Evolutionary conservation across 2,113 vertebrate species (phyloP).

Genomic region (Cynocephalus volans): DNA sequence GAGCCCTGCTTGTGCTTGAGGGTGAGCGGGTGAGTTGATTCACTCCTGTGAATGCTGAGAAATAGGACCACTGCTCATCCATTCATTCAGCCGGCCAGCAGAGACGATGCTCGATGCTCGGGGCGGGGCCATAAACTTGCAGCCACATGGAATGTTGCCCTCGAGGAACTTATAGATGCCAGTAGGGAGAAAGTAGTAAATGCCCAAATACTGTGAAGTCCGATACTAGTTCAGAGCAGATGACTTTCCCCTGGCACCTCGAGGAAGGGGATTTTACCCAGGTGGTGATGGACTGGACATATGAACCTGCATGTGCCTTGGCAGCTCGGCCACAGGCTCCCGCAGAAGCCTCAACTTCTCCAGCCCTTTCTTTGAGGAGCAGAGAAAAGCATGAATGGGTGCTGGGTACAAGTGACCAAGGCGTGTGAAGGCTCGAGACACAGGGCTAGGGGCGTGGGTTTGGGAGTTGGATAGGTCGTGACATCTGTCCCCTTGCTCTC

Average conservation of each 20-base stretch:
- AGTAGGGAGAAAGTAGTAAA: not conserved
- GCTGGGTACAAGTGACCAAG: too few relatives aligned
- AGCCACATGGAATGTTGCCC: not conserved
- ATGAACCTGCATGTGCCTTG: not conserved
- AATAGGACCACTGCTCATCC: not conserved
- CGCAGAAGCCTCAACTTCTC: not conserved
- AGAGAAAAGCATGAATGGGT: not conserved
- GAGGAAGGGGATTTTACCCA: not conserved
- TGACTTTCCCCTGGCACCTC: not conserved
- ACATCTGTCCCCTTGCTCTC: not conserved
- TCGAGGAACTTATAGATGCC: not conserved
- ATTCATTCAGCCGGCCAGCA: not conserved
- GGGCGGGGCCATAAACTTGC: not conserved
- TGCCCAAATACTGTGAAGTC: too few relatives aligned
- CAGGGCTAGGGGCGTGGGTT: too few relatives aligned
- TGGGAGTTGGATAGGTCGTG: not conserved
- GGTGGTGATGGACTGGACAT: not conserved
- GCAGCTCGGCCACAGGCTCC: not conserved
- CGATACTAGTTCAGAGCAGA: not conserved
- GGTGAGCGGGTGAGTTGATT: not conserved
- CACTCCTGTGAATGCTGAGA: not conserved
- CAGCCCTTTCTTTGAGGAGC: not conserved
- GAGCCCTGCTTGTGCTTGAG: not conserved
- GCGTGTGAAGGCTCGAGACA: accelerated
- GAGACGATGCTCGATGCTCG: accelerated